Conservation (phyloP, 2,113 vertebrate genomes). For the Alectura lathami region DNA sequence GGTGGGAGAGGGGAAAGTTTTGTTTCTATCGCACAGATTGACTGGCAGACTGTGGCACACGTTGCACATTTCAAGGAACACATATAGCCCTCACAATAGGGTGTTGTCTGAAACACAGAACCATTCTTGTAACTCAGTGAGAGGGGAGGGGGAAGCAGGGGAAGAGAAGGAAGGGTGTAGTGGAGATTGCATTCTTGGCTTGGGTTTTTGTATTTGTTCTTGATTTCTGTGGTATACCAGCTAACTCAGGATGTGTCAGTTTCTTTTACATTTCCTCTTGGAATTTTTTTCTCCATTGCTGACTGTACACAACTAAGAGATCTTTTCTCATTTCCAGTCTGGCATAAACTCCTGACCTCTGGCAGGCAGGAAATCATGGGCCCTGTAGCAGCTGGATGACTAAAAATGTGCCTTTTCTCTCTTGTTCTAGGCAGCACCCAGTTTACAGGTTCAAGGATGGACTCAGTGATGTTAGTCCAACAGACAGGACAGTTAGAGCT, state of each 20-base stretch:
- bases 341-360: not conserved
- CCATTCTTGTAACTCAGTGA: not conserved
- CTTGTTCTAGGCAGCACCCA: not conserved
- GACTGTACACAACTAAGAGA: not conserved
- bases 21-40: not conserved
- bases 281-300: constrained; percentile 27
- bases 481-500: not conserved
- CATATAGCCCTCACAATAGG: not conserved
- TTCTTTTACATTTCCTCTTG: constrained; percentile 26
- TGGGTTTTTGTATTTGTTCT: constrained; percentile 33
- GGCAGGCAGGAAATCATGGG: not conserved
- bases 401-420: not conserved
- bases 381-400: not conserved
- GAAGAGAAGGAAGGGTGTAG: constrained; percentile 42
- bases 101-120: not conserved
- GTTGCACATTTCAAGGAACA: not conserved
- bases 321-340: not conserved
- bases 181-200: not conserved
- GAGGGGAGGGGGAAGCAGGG: not conserved
- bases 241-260: not conserved
- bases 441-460: not conserved
- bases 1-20: not conserved
- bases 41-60: not conserved
- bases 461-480: not conserved
- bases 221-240: not conserved